Percentiles rank a stretch among this genome's conserved stretches.
Evolutionary conservation across 37 sponge, comb jelly and placozoan species (phyloP).

Genomic region (Aphrocallistes beatrix): DNA sequence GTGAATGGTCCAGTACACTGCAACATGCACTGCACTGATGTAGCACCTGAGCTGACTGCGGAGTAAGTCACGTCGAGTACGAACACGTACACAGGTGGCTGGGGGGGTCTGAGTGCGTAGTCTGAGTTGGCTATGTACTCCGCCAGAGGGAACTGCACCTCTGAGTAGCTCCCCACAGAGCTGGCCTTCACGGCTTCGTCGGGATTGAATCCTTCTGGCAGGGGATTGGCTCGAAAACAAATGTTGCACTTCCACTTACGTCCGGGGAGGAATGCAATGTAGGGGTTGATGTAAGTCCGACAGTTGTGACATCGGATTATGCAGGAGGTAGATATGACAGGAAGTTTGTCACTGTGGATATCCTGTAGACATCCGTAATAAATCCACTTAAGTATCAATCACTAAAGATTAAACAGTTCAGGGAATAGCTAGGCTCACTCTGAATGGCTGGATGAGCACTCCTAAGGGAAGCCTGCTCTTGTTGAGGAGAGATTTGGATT

Average conservation of each 20-base stretch:
- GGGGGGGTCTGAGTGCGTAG: constrained; percentile 52
- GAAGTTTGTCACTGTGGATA: constrained; percentile 22
- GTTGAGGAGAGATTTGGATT: constrained; percentile 51
- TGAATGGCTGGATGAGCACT: constrained; percentile 84
- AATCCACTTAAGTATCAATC: neutral
- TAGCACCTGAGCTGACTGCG: constrained; percentile 55
- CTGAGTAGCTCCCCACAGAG: constrained; percentile 22
- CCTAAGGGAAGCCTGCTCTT: constrained; percentile 84
- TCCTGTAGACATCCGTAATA: neutral
- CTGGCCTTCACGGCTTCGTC: neutral
- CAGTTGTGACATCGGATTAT: constrained; percentile 81
- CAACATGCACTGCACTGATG: neutral
- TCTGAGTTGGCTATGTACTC: constrained; percentile 96
- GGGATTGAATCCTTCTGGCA: neutral
- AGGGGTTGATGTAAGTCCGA: constrained; percentile 93
- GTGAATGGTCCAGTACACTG: neutral
- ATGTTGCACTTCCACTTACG: constrained; percentile 92
- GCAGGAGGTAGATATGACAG: constrained; percentile 45
- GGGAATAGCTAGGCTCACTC: constrained; percentile 27
- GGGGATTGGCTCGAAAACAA: constrained; percentile 69
- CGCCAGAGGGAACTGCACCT: constrained; percentile 50
- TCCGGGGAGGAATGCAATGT: constrained; percentile 54
- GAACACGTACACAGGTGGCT: constrained; percentile 77
- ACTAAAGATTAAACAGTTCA: neutral
- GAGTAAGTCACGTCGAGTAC: constrained; percentile 74